These are phyloP conservation scores for Drosophila meridionalis DNA, from an alignment of 2,888 invertebrate species.

Conservation along the genomic window DNA sequence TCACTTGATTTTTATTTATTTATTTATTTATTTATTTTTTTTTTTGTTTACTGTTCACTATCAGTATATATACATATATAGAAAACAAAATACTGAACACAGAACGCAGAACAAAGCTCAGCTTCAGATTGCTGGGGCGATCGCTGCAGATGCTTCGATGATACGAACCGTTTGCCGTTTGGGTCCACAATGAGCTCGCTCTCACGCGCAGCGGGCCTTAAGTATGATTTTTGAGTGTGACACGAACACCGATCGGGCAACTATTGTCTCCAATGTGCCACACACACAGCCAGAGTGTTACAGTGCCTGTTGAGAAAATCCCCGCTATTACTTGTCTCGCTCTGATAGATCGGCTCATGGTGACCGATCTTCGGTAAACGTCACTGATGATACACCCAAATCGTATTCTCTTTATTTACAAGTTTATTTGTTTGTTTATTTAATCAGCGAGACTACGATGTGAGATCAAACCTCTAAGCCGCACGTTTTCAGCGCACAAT, in stretches of 20 bases:
- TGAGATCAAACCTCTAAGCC: not conserved
- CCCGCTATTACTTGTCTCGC: slow-evolving; percentile 19
- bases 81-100: slow-evolving; percentile 18
- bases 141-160: slow-evolving; percentile 1
- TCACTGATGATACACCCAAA: slow-evolving; percentile 16
- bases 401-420: slow-evolving; percentile 5
- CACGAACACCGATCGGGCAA: slow-evolving; percentile 18
- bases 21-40: not conserved
- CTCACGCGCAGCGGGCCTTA: slow-evolving; percentile 41
- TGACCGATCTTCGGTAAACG: slow-evolving; percentile 6
- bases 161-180: slow-evolving; percentile 25
- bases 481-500: not conserved
- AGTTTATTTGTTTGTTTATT: slow-evolving; percentile 1
- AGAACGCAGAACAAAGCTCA: slow-evolving; percentile 23
- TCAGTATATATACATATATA: slow-evolving; percentile 24
- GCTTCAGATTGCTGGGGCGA: not conserved
- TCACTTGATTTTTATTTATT: slow-evolving; percentile 6
- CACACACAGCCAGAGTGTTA: not conserved
- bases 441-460: not conserved
- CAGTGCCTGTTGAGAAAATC: slow-evolving; percentile 27
- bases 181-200: slow-evolving; percentile 40
- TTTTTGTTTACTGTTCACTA: slow-evolving; percentile 23
- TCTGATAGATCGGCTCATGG: not conserved
- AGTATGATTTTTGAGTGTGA: slow-evolving; percentile 25
- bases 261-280: slow-evolving; percentile 1